These are phyloP conservation scores for Callocephalon fimbriatum DNA, from an alignment of 2,113 vertebrate species.

Conservation along the genomic window DNA sequence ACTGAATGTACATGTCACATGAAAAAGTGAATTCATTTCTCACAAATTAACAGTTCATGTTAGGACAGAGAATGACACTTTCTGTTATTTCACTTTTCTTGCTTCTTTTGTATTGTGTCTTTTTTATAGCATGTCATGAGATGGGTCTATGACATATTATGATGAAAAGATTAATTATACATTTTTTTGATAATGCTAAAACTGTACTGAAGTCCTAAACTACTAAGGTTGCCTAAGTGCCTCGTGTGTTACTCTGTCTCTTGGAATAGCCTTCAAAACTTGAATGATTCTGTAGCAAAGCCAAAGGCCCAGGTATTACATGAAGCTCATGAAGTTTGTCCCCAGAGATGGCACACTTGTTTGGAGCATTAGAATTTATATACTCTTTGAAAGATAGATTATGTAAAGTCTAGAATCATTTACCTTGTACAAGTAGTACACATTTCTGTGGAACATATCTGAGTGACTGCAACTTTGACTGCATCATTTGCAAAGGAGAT, in stretches of 20 bases:
- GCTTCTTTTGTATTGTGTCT: neutral
- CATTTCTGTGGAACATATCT: neutral
- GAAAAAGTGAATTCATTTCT: neutral
- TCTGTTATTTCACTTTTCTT: neutral
- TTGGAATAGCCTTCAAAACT: neutral
- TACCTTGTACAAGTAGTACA: neutral
- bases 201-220: neutral
- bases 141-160: neutral
- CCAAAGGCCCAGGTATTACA: fast-evolving
- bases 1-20: neutral
- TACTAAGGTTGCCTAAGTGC: neutral
- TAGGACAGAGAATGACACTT: neutral
- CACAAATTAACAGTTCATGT: neutral
- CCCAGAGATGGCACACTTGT: neutral
- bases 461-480: neutral
- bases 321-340: neutral
- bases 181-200: neutral
- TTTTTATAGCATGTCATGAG: neutral
- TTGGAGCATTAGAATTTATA: neutral
- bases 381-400: neutral
- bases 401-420: neutral
- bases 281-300: neutral
- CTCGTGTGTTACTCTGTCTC: neutral
- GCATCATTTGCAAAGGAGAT: neutral
- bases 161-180: neutral